Evolutionary conservation across 2,797 vertebrate genomes (phyloP).

Genomic region (Nyctalus aviator): DNA sequence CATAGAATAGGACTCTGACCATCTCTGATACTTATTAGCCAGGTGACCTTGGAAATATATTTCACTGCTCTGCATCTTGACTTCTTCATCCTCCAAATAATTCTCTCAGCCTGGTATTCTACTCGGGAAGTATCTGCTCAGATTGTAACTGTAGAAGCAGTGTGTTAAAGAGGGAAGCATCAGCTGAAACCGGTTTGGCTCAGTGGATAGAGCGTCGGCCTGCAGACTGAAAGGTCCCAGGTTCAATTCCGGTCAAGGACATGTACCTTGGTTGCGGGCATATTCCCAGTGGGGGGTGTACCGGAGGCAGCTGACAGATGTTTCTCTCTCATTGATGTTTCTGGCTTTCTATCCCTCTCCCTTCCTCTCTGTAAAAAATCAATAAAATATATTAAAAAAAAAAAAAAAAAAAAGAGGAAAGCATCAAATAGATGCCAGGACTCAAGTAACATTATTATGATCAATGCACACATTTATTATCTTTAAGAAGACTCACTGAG

Average conservation of each 20-base stretch:
- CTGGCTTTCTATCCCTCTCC: too few relatives aligned
- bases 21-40: not conserved
- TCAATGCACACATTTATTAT: not conserved
- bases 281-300: too few relatives aligned
- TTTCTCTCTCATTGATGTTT: too few relatives aligned
- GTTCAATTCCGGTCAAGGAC: too few relatives aligned
- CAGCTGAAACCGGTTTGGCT: not conserved
- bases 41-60: not conserved
- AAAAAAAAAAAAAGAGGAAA: not conserved
- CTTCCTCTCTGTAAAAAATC: too few relatives aligned
- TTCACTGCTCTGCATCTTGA: not conserved
- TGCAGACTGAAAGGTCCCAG: too few relatives aligned
- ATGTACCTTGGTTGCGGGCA: too few relatives aligned
- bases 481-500: slow-evolving; percentile 3
- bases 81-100: not conserved
- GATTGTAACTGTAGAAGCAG: not conserved
- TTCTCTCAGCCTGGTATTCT: not conserved
- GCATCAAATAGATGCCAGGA: not conserved
- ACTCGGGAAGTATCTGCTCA: not conserved
- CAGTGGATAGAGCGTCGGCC: too few relatives aligned
- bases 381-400: too few relatives aligned
- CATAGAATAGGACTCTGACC: not conserved
- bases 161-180: not conserved
- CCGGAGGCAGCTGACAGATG: too few relatives aligned
- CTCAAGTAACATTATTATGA: not conserved